Conservation (phyloP, 2,113 vertebrate species). For the Climacteris rufus region DNA sequence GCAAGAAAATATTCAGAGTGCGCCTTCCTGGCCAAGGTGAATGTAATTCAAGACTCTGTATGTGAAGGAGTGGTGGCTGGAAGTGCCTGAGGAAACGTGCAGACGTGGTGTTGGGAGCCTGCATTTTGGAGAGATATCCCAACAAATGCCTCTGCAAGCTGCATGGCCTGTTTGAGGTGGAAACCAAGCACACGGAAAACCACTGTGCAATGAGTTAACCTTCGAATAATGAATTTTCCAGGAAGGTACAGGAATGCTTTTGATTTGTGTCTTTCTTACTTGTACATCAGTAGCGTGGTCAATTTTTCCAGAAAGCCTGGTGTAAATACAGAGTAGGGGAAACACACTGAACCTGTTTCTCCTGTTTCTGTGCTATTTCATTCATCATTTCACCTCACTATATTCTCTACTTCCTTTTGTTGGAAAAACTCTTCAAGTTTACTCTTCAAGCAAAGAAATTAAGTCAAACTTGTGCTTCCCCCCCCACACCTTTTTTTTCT, state of each 20-base stretch:
- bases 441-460: not conserved
- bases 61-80: not conserved
- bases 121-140: not conserved
- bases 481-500: accelerated
- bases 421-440: not conserved
- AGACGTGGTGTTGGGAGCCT: not conserved
- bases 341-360: not conserved
- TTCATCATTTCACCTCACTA: not conserved
- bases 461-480: not conserved
- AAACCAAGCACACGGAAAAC: conserved; percentile 4
- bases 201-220: not conserved
- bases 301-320: not conserved
- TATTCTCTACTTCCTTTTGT: not conserved
- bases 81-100: not conserved
- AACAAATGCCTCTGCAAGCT: not conserved
- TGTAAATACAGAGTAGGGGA: not conserved
- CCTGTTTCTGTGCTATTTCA: not conserved
- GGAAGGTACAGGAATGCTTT: not conserved
- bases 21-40: not conserved
- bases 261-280: not conserved
- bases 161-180: not conserved
- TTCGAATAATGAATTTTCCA: not conserved
- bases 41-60: not conserved
- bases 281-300: not conserved
- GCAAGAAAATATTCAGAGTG: not conserved